Conservation (phyloP, 30 jellyfish, hydroid and myxozoan species). For the Calvadosia cruxmelitensis region DNA sequence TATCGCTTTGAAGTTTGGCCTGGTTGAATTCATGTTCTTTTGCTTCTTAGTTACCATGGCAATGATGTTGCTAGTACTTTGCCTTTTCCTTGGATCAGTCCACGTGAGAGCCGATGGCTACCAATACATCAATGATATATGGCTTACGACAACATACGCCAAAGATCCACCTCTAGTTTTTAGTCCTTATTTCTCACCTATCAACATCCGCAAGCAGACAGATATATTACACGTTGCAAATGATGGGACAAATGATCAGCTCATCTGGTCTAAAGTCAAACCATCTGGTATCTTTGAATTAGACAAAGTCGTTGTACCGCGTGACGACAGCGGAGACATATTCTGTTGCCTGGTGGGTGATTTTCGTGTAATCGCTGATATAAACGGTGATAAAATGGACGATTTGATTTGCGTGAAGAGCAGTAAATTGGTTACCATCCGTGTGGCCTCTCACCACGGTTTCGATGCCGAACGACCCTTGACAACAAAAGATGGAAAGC, state of each 20-base stretch:
- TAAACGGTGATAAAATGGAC: not conserved
- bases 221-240: not conserved
- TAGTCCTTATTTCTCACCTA: not conserved
- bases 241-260: too few species aligned
- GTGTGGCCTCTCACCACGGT: not conserved
- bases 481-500: not conserved
- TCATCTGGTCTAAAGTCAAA: not conserved
- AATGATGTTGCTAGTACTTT: too few species aligned
- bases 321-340: not conserved
- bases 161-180: too few species aligned
- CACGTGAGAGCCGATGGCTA: not conserved
- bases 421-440: not conserved
- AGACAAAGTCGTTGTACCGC: not conserved
- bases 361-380: not conserved
- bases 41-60: too few species aligned
- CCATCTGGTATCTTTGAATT: not conserved
- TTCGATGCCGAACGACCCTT: too few species aligned
- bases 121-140: not conserved
- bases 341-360: not conserved
- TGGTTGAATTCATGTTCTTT: too few species aligned
- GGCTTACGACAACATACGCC: not conserved
- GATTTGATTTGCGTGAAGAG: not conserved
- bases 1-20: too few species aligned
- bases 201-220: not conserved
- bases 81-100: too few species aligned